Percentiles rank a stretch among this genome's conserved stretches.
phyloP scores from a whole-genome alignment of 2,797 vertebrate genomes.

The Crax fasciolata region DNA sequence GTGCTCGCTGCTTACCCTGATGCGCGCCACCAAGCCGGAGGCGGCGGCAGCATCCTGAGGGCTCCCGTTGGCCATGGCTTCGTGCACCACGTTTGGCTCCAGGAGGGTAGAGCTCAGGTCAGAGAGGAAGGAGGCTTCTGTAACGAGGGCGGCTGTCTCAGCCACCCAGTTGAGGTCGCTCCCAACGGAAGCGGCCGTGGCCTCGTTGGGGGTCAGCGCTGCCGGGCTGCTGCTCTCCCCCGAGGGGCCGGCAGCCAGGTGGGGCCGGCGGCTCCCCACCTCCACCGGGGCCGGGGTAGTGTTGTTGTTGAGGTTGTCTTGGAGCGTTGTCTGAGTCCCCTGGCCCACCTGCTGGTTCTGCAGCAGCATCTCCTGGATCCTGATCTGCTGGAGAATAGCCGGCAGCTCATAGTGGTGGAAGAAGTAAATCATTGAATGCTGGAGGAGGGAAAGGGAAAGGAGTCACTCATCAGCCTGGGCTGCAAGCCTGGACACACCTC shows the following conservation, averaged over 20 bases:
- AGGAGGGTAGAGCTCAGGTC: conserved; percentile 78
- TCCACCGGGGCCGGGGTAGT: conserved; percentile 5
- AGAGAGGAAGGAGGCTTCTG: conserved; percentile 87
- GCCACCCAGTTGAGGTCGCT: conserved; percentile 91
- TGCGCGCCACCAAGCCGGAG: conserved; percentile 66
- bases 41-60: not conserved
- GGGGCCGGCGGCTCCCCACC: not conserved
- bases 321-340: conserved; percentile 90
- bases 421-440: conserved; percentile 99
- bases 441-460: not conserved
- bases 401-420: conserved; percentile 98
- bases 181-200: conserved; percentile 1
- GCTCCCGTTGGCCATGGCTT: not conserved
- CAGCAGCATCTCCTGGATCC: conserved; percentile 96
- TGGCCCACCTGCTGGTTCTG: conserved; percentile 94
- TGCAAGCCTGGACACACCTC: accelerated
- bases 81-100: conserved; percentile 11
- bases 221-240: not conserved
- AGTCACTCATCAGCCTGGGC: not conserved
- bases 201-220: not conserved
- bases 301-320: conserved; percentile 96
- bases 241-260: accelerated
- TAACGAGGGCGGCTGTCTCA: conserved; percentile 90
- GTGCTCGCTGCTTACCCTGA: conserved; percentile 65
- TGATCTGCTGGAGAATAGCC: conserved; percentile 95